phyloP scores from a whole-genome alignment of 2,888 invertebrate genomes.

The Apeira syringaria region DNA sequence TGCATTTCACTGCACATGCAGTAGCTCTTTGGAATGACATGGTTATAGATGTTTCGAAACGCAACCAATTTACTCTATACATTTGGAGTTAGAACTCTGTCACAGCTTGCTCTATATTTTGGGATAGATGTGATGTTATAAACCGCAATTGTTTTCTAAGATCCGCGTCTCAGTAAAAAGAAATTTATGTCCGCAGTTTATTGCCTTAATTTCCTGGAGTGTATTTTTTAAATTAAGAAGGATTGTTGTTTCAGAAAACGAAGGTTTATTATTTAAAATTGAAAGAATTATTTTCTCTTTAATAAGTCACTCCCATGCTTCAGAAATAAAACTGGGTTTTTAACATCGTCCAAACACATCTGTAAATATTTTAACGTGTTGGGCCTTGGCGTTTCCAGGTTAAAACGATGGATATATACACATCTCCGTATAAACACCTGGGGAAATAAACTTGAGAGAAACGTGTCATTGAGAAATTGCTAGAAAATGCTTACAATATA shows the following conservation, averaged over 20 bases:
- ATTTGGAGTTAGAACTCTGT: conserved; percentile 40
- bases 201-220: conserved; percentile 31
- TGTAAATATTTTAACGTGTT: conserved; percentile 62
- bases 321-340: conserved; percentile 18
- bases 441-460: neutral
- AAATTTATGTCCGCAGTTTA: conserved; percentile 38
- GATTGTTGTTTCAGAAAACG: no score
- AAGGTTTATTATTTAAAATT: no score
- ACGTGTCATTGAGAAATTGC: neutral
- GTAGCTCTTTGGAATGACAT: conserved; percentile 43
- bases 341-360: conserved; percentile 44
- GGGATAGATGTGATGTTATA: conserved; percentile 39
- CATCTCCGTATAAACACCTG: conserved; percentile 12
- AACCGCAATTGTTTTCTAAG: conserved; percentile 40
- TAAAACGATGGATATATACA: conserved; percentile 34
- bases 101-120: conserved; percentile 42
- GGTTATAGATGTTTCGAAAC: conserved; percentile 48
- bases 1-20: conserved; percentile 62
- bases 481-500: no score
- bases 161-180: conserved; percentile 40
- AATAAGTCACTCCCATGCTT: no score
- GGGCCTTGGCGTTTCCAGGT: conserved; percentile 38
- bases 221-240: conserved; percentile 23
- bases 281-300: no score
- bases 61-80: conserved; percentile 30